These are phyloP conservation scores for Decapterus maruadsi DNA, from an alignment of 2,797 vertebrate genomes.

Conservation along the genomic window DNA sequence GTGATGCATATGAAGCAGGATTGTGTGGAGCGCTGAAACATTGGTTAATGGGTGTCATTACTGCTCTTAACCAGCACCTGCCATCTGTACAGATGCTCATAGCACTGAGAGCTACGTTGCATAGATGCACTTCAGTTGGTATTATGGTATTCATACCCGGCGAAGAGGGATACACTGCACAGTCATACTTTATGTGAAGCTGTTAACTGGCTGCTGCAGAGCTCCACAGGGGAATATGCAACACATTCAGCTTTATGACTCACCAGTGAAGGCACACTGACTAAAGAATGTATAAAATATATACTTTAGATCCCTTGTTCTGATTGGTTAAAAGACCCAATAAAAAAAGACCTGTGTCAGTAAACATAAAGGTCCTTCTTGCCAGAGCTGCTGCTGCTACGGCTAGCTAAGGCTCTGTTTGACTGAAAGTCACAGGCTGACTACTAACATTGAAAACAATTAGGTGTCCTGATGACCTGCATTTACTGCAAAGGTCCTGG, in stretches of 20 bases:
- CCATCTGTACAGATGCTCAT: constrained; percentile 62
- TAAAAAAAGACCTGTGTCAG: constrained; percentile 14
- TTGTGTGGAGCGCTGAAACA: constrained; percentile 58
- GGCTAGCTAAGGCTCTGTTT: not conserved
- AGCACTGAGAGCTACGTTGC: constrained; percentile 41
- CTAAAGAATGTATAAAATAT: constrained; percentile 21
- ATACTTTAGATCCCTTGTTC: not conserved
- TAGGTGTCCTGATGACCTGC: not conserved
- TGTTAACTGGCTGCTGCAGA: constrained; percentile 47
- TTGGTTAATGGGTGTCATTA: constrained; percentile 69
- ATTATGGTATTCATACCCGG: constrained; percentile 61
- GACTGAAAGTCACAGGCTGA: not conserved
- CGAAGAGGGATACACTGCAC: constrained; percentile 47
- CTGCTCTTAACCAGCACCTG: constrained; percentile 71
- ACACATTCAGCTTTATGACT: constrained; percentile 42
- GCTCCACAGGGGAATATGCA: constrained; percentile 35
- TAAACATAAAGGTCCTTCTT: constrained; percentile 7
- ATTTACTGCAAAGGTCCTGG: not conserved
- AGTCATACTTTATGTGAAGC: constrained; percentile 48
- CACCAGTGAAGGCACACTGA: constrained; percentile 10
- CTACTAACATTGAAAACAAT: not conserved
- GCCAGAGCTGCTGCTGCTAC: not conserved
- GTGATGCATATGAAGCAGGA: constrained; percentile 46
- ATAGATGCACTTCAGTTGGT: constrained; percentile 56
- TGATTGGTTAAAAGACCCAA: constrained; percentile 1